Evolutionary conservation across 2,113 vertebrate genomes (phyloP).

Genomic region (Circaetus cinerascens): DNA sequence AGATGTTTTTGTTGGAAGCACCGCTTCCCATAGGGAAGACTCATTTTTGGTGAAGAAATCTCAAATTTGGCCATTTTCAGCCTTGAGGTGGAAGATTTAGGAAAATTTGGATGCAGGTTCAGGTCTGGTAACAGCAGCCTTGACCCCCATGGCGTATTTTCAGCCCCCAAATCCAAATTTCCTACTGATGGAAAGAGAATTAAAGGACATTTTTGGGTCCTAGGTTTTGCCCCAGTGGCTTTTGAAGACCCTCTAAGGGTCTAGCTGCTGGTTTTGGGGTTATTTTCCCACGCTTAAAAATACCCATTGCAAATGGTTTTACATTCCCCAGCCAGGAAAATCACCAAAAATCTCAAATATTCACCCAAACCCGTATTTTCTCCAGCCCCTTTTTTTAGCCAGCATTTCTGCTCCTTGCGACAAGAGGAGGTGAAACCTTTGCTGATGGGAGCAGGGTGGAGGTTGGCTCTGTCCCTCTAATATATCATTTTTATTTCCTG

Average conservation of each 20-base stretch:
- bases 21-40: accelerated
- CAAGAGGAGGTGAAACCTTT: conserved; percentile 11
- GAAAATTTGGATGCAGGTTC: accelerated
- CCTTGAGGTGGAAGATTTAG: background rate
- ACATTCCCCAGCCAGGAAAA: background rate
- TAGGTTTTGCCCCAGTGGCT: accelerated
- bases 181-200: background rate
- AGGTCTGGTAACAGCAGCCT: background rate
- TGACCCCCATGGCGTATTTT: accelerated
- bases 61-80: background rate
- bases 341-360: background rate
- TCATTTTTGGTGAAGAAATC: background rate
- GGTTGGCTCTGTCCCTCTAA: conserved; percentile 40
- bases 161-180: background rate
- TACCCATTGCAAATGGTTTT: accelerated
- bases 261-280: accelerated
- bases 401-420: background rate
- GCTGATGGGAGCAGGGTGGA: background rate
- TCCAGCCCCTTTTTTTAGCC: background rate
- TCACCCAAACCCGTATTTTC: background rate
- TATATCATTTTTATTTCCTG: conserved; percentile 67
- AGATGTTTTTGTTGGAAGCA: background rate
- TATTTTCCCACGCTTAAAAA: background rate
- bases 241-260: background rate
- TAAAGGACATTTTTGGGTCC: background rate